Percentiles rank a stretch among this genome's conserved stretches.
Evolutionary conservation across 2,797 vertebrate genomes (phyloP).

Genomic region (Manis crassicaudata): DNA sequence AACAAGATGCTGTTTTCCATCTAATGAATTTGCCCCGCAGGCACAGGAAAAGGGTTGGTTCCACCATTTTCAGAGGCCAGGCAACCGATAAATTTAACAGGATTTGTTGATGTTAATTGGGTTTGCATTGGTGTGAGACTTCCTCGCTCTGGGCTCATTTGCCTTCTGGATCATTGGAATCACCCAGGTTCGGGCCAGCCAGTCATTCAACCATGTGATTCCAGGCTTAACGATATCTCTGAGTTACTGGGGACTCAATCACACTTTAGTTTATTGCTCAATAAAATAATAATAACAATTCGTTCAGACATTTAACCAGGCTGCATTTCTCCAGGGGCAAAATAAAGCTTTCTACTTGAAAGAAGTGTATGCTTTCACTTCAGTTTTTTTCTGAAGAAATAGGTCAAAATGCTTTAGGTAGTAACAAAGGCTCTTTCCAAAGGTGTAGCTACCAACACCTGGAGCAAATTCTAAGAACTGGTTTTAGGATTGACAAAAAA

Average conservation of each 20-base stretch:
- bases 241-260: constrained; percentile 77
- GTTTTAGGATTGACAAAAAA: not conserved
- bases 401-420: constrained; percentile 53
- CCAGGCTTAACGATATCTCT: constrained; percentile 78
- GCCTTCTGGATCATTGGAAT: constrained; percentile 69
- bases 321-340: constrained; percentile 74
- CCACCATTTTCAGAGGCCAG: constrained; percentile 72
- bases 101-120: constrained; percentile 82
- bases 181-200: constrained; percentile 68
- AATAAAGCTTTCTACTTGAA: constrained; percentile 76
- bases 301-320: constrained; percentile 75
- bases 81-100: constrained; percentile 80
- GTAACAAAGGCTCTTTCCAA: constrained; percentile 80
- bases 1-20: constrained; percentile 72
- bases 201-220: constrained; percentile 82
- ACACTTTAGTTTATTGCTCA: constrained; percentile 82
- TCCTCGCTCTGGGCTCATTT: constrained; percentile 79
- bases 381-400: constrained; percentile 54
- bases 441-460: not conserved
- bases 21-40: constrained; percentile 79
- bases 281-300: constrained; percentile 78
- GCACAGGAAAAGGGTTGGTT: constrained; percentile 75
- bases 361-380: constrained; percentile 63
- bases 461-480: not conserved
- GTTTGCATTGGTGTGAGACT: constrained; percentile 76